Percentiles rank a stretch among this genome's conserved stretches.
Conservation (phyloP, 2,113 vertebrate species). For the Psammodynastes pulverulentus region DNA sequence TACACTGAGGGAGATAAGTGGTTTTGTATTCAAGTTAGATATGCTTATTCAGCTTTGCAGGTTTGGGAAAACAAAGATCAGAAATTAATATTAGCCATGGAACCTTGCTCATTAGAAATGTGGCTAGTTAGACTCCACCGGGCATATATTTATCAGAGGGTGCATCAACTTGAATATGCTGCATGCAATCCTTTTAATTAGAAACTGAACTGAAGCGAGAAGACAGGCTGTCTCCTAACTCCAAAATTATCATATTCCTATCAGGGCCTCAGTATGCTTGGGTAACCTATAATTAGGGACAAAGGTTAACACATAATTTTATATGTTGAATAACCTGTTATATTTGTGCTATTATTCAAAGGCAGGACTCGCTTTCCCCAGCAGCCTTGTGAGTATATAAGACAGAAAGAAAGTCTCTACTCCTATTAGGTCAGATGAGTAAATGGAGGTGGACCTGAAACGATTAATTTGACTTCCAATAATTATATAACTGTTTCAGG, state of each 20-base stretch:
- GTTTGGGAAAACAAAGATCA: constrained; percentile 36
- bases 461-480: background rate
- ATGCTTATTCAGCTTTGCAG: constrained; percentile 34
- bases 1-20: background rate
- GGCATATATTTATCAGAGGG: constrained; percentile 58
- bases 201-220: constrained; percentile 52
- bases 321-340: constrained; percentile 61
- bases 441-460: background rate
- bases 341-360: constrained; percentile 49
- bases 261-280: constrained; percentile 46
- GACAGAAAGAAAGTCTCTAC: background rate
- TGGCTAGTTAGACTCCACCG: constrained; percentile 60
- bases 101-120: constrained; percentile 54
- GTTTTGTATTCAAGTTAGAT: constrained; percentile 28
- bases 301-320: constrained; percentile 60
- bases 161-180: constrained; percentile 56
- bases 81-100: constrained; percentile 41
- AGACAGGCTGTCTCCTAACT: constrained; percentile 59
- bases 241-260: constrained; percentile 59
- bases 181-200: constrained; percentile 64
- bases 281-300: constrained; percentile 63
- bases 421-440: constrained; percentile 21
- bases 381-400: background rate
- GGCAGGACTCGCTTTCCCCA: constrained; percentile 40
- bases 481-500: constrained; percentile 6